Evolutionary conservation across 2,888 invertebrate species (phyloP), one percentile per base, ranked within the genome.

Genomic region (Callinectes sapidus): DNA sequence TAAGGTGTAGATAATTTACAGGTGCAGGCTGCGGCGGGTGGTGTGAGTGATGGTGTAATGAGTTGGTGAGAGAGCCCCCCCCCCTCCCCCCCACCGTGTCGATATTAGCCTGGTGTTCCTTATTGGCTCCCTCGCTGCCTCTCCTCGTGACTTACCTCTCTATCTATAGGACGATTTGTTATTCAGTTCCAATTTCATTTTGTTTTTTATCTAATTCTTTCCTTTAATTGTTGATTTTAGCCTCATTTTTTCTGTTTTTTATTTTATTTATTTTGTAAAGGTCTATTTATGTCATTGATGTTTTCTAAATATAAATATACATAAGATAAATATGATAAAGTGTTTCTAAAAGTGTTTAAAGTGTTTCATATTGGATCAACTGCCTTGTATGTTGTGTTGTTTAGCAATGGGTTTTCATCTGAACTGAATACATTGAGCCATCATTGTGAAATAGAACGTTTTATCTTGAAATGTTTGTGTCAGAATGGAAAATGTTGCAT

Each of bases 1-100:
- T 81, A 35, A 81, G 81, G 35, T 81, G 81, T 0, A 81, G 81
- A 81, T 81, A 81, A 81, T 81, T 81, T 81, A 81, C 81, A 81
- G 81, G 81, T 81, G 81, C 35, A 81, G 81, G 81, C n/a, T 81
- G 35, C 32, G 81, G 81, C 13, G 16, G 81, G 81, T 2, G 16
- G 81, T 10, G 32, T 81, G 81, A 81, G 81, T 35, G 16, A 81
- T 81, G 81, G 81, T 0, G 5, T 81, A 81, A 81, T 81, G 81
- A 81, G 81, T 32, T 35, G 35, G 5, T 35, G 81, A 35, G 81
- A n/a, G n/a, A n/a, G n/a, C n/a, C n/a, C n/a, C n/a, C n/a, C n/a
- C n/a, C n/a, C n/a, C n/a, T n/a, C n/a, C n/a, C n/a, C n/a, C 35
- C 35, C 32, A 35, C 35, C 13, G 13, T 81, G 81, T 81, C 81